Base-by-base conservation (phyloP, 2,797 vertebrate species). In the Nannoperca obscura region DNA sequence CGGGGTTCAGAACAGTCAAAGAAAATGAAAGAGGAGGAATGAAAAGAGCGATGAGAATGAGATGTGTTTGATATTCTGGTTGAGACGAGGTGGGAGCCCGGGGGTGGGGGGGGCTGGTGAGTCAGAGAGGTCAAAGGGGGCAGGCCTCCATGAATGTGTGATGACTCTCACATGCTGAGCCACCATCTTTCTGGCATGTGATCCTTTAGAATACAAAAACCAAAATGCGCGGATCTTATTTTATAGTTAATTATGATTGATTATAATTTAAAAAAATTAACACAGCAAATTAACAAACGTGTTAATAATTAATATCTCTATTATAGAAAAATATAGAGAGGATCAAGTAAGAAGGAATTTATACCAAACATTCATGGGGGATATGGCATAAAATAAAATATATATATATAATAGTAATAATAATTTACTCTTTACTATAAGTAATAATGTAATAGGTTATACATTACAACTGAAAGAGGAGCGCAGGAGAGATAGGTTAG, bases 51-150 rank as follows among this genome's bases (percentile, higher is more conserved):
- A 80, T 10, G 40, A 67, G 71, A 81, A 76, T 27, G 58, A 73
- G 65, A 66, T 57, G 67, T 77, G 67, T 86, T 73, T 84, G 71
- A 66, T 86, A 79, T 78, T 77, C 65, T 63, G 65, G 32, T 8
- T 15, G n/a, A 55, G 60, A 49, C 40, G 14, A 19, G 32, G 30
- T 62, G 30, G 24, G 36, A 38, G 61, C 20, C 54, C 20, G 46
- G 36, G 40, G 52, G 36, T 50, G 42, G 30, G 36, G 60, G 52
- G 36, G 54, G 42, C 0, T 2, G 15, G 32, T 7, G 50, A 62
- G 59, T 58, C 60, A 54, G 13, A 36, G 38, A 5, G 61, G 53
- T 78, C 34, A 70, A 20, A 67, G 36, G 52, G 72, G 54, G 42
- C 54, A 59, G 32, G 36, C 8, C 2, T 47, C 40, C 22, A 54